These are phyloP conservation scores for Typhlichthys subterraneus DNA, from an alignment of 2,797 vertebrate genomes.

Conservation along the genomic window DNA sequence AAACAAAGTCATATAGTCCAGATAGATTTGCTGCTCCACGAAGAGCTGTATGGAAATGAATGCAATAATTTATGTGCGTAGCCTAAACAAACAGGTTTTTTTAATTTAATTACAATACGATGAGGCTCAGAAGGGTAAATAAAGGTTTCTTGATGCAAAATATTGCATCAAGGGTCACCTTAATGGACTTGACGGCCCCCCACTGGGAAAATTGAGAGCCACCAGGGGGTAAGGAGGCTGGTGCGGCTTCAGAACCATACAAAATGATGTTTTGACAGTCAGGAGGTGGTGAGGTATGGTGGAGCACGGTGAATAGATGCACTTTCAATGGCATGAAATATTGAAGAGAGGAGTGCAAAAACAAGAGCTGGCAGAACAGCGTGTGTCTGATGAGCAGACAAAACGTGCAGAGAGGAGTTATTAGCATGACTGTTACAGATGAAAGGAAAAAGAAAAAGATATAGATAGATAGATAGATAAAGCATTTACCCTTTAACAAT, in stretches of 20 bases:
- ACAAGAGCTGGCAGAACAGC: slow-evolving; percentile 58
- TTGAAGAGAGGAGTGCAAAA: slow-evolving; percentile 62
- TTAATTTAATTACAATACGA: not conserved
- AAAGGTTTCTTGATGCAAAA: slow-evolving; percentile 8
- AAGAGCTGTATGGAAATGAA: not conserved
- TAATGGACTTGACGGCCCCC: slow-evolving; percentile 16
- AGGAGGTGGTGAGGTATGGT: slow-evolving; percentile 54
- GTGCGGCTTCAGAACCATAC: slow-evolving; percentile 52
- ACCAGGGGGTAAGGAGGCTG: slow-evolving; percentile 29
- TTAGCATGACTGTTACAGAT: slow-evolving; percentile 46
- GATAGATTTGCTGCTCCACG: too few relatives aligned
- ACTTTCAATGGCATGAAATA: slow-evolving; percentile 73
- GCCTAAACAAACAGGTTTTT: not conserved
- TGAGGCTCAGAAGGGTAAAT: slow-evolving; percentile 5
- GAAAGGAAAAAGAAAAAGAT: slow-evolving; percentile 6
- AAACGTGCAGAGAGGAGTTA: slow-evolving; percentile 43
- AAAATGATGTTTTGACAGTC: slow-evolving; percentile 70
- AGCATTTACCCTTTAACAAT: not conserved
- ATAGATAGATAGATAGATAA: not conserved
- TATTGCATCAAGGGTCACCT: slow-evolving; percentile 22
- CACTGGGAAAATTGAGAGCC: slow-evolving; percentile 19
- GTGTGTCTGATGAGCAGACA: slow-evolving; percentile 68
- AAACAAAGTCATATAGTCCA: not conserved
- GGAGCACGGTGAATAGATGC: slow-evolving; percentile 67
- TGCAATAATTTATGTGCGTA: not conserved